Evolutionary conservation across 92 coral and sea anemone species (phyloP).

Genomic region (Epizoanthus stellaris): DNA sequence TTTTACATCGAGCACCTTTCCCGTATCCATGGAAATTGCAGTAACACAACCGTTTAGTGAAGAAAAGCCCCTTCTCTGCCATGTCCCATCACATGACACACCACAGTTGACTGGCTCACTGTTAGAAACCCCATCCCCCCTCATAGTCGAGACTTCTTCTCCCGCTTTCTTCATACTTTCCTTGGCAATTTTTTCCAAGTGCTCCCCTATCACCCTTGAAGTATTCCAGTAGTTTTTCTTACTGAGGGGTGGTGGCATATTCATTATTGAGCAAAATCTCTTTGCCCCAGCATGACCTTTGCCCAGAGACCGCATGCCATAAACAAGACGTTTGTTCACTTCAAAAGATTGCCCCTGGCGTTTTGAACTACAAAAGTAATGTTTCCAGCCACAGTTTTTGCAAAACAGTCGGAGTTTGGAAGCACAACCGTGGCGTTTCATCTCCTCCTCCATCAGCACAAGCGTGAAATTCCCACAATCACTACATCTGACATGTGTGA

Average conservation of each 20-base stretch:
- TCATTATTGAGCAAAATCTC: slow-evolving; percentile 52
- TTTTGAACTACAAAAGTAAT: slow-evolving; percentile 43
- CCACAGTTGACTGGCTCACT: slow-evolving; percentile 40
- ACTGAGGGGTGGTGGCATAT: slow-evolving; percentile 63
- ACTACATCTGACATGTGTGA: slow-evolving; percentile 32
- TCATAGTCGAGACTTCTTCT: slow-evolving; percentile 38
- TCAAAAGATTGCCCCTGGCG: slow-evolving; percentile 35
- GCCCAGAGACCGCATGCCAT: slow-evolving; percentile 54
- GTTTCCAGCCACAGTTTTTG: slow-evolving; percentile 51
- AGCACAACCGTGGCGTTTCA: slow-evolving; percentile 45
- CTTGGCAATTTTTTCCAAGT: slow-evolving; percentile 43
- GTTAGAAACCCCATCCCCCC: slow-evolving; percentile 18
- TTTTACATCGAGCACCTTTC: slow-evolving; percentile 61
- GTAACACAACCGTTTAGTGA: slow-evolving; percentile 47
- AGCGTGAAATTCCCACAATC: slow-evolving; percentile 51
- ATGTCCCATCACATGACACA: slow-evolving; percentile 59
- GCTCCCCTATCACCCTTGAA: slow-evolving; percentile 33
- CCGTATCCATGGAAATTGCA: background rate
- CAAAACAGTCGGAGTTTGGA: slow-evolving; percentile 36
- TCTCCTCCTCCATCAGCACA: slow-evolving; percentile 27
- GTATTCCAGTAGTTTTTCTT: slow-evolving; percentile 36
- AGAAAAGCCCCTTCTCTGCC: slow-evolving; percentile 47
- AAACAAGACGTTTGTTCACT: slow-evolving; percentile 63
- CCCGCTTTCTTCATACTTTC: slow-evolving; percentile 37
- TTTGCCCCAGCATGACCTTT: slow-evolving; percentile 47